These are phyloP conservation scores for Spheniscus mendiculus DNA, from an alignment of 2,113 vertebrate genomes.

Conservation along the genomic window DNA sequence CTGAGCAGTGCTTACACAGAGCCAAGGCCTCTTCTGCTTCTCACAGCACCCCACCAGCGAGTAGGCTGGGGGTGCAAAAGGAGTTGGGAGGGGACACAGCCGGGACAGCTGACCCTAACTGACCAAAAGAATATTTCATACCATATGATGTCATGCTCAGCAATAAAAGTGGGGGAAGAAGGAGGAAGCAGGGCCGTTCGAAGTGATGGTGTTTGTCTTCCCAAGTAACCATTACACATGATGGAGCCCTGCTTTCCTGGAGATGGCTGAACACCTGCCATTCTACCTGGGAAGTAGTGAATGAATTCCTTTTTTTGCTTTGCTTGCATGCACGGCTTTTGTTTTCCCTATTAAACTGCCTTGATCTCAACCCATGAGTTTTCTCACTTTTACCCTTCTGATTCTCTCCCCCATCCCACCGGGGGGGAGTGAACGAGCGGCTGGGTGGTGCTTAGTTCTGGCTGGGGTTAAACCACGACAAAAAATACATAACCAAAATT, in stretches of 20 bases:
- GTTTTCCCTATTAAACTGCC: background rate
- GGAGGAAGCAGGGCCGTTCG: too few species aligned
- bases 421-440: accelerated
- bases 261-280: background rate
- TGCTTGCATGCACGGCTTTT: background rate
- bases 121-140: background rate
- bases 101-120: background rate
- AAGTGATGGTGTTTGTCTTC: background rate
- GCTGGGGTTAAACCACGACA: background rate
- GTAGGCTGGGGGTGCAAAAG: background rate
- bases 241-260: background rate
- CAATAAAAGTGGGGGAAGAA: background rate
- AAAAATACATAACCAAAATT: background rate
- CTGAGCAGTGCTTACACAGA: background rate
- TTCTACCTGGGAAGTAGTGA: background rate
- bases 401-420: background rate
- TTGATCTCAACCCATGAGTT: background rate
- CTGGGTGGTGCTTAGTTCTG: background rate
- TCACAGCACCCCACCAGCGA: accelerated
- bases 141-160: accelerated
- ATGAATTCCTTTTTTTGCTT: background rate
- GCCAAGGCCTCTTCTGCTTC: background rate
- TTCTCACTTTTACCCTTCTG: background rate
- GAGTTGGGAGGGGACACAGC: background rate
- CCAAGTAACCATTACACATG: accelerated